Conservation (phyloP, 2,797 vertebrate genomes). For the Nyctalus aviator region DNA sequence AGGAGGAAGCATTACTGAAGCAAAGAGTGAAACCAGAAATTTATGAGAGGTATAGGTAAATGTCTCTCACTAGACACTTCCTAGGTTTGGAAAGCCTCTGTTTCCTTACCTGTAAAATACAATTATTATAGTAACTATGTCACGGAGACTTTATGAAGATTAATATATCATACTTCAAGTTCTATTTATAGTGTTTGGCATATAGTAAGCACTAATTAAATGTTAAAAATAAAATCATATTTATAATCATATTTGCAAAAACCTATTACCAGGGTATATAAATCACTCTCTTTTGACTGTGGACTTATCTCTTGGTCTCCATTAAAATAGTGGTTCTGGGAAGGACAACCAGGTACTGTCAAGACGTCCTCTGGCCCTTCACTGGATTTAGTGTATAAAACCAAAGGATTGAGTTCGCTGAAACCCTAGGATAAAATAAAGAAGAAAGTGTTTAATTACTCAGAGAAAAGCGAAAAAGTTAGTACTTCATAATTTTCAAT, state of each 20-base stretch:
- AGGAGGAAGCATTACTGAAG: not conserved
- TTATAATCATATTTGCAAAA: slow-evolving; percentile 20
- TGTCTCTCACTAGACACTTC: not conserved
- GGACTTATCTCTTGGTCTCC: slow-evolving; percentile 57
- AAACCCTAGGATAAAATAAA: slow-evolving; percentile 83
- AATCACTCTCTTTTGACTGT: slow-evolving; percentile 27
- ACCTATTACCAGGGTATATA: slow-evolving; percentile 30
- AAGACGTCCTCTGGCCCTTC: slow-evolving; percentile 41
- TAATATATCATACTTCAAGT: not conserved
- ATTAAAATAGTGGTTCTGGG: slow-evolving; percentile 68
- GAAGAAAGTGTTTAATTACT: not conserved
- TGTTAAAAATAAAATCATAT: not conserved
- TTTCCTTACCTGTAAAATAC: slow-evolving; percentile 17
- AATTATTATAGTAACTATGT: not conserved
- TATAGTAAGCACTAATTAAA: not conserved
- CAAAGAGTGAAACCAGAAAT: not conserved
- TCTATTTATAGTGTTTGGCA: not conserved
- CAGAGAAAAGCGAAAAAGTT: not conserved
- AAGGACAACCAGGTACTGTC: slow-evolving; percentile 22
- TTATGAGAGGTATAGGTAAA: not conserved
- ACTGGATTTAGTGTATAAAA: slow-evolving; percentile 81
- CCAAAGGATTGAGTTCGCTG: slow-evolving; percentile 82
- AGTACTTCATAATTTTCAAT: slow-evolving; percentile 14
- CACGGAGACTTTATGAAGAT: slow-evolving; percentile 10
- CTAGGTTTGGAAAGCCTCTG: slow-evolving; percentile 4